Evolutionary conservation across 37 sponge, comb jelly and placozoan genomes (phyloP).

Genomic region (Spongia lamella): DNA sequence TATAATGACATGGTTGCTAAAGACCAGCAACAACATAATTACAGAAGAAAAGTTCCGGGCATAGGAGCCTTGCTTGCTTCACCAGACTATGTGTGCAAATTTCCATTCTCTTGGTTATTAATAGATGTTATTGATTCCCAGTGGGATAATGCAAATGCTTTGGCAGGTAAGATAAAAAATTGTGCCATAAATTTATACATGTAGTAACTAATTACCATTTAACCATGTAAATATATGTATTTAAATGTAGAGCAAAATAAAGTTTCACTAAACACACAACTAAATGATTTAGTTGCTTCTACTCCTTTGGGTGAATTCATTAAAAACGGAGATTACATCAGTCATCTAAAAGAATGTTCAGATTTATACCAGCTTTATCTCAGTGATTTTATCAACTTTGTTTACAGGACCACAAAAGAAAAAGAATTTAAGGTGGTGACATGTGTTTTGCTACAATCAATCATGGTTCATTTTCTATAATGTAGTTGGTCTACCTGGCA

Average conservation of each 20-base stretch:
- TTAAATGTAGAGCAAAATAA: too few relatives aligned
- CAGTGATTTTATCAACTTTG: slow-evolving; percentile 53
- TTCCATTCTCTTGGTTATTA: slow-evolving; percentile 88
- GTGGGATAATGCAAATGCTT: slow-evolving; percentile 31
- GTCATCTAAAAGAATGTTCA: not conserved
- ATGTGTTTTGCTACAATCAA: too few relatives aligned
- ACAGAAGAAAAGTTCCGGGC: slow-evolving; percentile 4
- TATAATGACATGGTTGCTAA: slow-evolving; percentile 14
- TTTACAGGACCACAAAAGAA: slow-evolving; percentile 40
- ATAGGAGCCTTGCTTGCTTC: not conserved
- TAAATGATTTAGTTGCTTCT: slow-evolving; percentile 36
- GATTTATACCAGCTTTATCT: slow-evolving; percentile 49
- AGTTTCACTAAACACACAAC: not conserved
- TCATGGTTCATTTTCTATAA: too few relatives aligned
- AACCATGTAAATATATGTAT: too few relatives aligned
- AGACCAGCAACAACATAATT: not conserved
- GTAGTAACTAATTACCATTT: too few relatives aligned
- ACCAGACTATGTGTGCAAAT: slow-evolving; percentile 46
- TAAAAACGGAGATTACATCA: not conserved
- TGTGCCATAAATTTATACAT: not conserved
- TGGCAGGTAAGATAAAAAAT: not conserved
- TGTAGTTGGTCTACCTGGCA: too few relatives aligned
- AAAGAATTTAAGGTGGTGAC: slow-evolving; percentile 25
- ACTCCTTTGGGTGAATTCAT: slow-evolving; percentile 39
- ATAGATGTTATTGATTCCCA: slow-evolving; percentile 60